Percentiles rank a stretch among this genome's conserved stretches.
These are phyloP conservation scores for Eilema caniola DNA, from an alignment of 2,888 invertebrate genomes.

Conservation along the genomic window DNA sequence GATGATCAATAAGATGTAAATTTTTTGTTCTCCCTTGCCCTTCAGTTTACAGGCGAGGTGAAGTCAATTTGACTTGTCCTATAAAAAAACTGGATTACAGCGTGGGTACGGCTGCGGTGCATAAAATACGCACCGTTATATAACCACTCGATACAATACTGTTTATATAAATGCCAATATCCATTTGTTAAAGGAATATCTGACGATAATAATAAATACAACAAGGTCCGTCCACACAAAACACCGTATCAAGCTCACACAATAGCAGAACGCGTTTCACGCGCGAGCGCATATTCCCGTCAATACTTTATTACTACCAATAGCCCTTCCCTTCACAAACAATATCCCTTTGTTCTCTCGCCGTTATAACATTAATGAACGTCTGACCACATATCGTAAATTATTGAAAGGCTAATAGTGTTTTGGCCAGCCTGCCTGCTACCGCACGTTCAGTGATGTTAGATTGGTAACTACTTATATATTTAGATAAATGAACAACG, in stretches of 20 bases:
- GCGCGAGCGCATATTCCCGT: slow-evolving; percentile 22
- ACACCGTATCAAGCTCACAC: slow-evolving; percentile 14
- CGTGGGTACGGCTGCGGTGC: too few species aligned
- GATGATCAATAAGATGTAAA: too few species aligned
- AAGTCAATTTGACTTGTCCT: too few species aligned
- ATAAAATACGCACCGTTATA: too few species aligned
- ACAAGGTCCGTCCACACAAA: neutral
- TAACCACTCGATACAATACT: neutral
- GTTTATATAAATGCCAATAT: neutral
- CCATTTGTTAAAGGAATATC: neutral
- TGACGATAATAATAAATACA: neutral
- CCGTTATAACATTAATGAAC: slow-evolving; percentile 60
- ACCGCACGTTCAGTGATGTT: slow-evolving; percentile 1
- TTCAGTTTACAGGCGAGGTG: too few species aligned
- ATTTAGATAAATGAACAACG: too few species aligned
- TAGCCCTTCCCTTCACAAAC: slow-evolving; percentile 57
- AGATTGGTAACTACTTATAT: too few species aligned
- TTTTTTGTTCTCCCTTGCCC: too few species aligned
- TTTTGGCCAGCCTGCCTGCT: slow-evolving; percentile 30
- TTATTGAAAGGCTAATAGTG: slow-evolving; percentile 55
- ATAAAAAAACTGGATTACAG: too few species aligned
- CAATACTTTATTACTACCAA: slow-evolving; percentile 32
- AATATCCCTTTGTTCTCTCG: slow-evolving; percentile 66
- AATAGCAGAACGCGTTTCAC: slow-evolving; percentile 22
- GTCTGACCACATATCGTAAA: slow-evolving; percentile 55